phyloP scores from a whole-genome alignment of 2,888 invertebrate genomes.

The Caenorhabditis japonica region DNA sequence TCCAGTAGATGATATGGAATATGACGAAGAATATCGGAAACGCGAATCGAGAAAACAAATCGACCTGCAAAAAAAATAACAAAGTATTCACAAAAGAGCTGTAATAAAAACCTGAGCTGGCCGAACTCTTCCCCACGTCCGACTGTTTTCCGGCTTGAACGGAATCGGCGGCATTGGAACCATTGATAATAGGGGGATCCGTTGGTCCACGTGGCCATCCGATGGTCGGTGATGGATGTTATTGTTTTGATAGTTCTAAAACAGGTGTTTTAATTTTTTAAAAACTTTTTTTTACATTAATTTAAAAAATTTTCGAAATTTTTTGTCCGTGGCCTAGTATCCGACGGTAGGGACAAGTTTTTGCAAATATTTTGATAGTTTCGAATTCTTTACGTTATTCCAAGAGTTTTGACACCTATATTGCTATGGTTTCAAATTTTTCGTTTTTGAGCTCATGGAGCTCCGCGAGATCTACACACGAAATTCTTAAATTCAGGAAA shows the following conservation, averaged over 20 bases:
- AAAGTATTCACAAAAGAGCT: too few species aligned
- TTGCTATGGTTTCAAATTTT: too few species aligned
- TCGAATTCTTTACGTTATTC: too few species aligned
- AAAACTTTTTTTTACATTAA: background rate
- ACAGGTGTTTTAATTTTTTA: background rate
- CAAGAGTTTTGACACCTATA: too few species aligned
- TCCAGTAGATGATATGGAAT: constrained; percentile 75
- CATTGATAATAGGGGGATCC: constrained; percentile 62
- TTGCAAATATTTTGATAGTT: too few species aligned
- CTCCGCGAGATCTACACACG: too few species aligned
- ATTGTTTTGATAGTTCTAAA: constrained; percentile 42
- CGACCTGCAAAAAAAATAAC: constrained; percentile 64
- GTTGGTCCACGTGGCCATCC: constrained; percentile 54
- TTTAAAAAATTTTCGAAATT: too few species aligned
- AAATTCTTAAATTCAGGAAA: too few species aligned
- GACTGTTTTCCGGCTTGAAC: constrained; percentile 56
- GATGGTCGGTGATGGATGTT: constrained; percentile 43
- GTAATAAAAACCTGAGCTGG: constrained; percentile 63
- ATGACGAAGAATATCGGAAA: constrained; percentile 73
- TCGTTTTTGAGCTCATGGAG: too few species aligned
- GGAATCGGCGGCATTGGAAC: constrained; percentile 63
- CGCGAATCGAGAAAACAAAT: constrained; percentile 72
- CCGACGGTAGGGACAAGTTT: too few species aligned
- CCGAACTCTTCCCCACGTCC: constrained; percentile 52
- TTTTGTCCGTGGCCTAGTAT: constrained; percentile 5